Evolutionary conservation across 2,888 invertebrate species (phyloP), one percentile per base, ranked within the genome.

Genomic region (Anarsia innoxiella): DNA sequence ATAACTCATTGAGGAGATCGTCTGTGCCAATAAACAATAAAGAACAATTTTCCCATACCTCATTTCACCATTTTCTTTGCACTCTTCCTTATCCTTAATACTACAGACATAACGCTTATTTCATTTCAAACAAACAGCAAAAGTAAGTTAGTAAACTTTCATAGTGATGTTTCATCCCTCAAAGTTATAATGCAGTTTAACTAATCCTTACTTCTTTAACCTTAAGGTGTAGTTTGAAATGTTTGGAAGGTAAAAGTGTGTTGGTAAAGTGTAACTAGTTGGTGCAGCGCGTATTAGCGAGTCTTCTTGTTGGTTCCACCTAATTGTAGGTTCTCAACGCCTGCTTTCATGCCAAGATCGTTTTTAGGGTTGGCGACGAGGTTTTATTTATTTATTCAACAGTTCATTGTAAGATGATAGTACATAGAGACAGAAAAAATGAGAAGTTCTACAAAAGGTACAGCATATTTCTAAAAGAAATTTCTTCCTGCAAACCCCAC

Each of bases 271-370:
- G 61, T 64, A 69, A 72, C 77, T 79, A 79, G 80, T 63, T 69
- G 66, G 69, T 64, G 59, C 60, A 73, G 73, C 74, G 73, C 71
- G 69, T 79, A 79, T 82, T 79, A 82, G 71, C 68, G 56, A 59
- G 46, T 60, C 56, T 56, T 75, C 67, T 72, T 75, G 70, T 76
- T 77, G 71, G 63, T 44, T 48, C 56, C 58, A 57, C 66, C 76
- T 84, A 84, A 84, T 84, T 84, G 82, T 76, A 80, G 83, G 82
- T 71, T 78, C 77, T 75, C 82, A 72, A 78, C 82, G 82, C 82
- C 77, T 79, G 63, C 64, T 53, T 60, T 59, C 65, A 64, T 58
- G 61, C 59, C 66, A 58, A 54, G 53, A 48, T 66, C 56, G 59
- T 62, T 57, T 46, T 46, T 61, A 78, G 79, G 79, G 79, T 42